Base-by-base conservation (phyloP, 1,140 invertebrate species). In the Drosophila lacteicornis region DNA sequence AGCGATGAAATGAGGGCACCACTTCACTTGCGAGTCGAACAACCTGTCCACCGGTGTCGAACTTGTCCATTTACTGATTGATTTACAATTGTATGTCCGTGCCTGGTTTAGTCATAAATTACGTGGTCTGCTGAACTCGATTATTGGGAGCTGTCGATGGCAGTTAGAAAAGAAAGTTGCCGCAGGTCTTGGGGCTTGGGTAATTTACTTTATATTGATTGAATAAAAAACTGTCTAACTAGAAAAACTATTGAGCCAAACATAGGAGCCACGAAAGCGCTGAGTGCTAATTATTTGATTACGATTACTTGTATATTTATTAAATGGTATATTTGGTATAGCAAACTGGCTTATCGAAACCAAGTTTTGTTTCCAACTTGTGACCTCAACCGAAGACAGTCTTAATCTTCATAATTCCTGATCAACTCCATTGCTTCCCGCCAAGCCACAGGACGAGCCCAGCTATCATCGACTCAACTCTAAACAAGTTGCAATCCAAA, bases 21-120 rank as follows among this genome's bases (percentile, higher is more conserved):
- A 45, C 60, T 51, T 58, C 33, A 43, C 27, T 56, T 33, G 76
- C 42, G 46, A 38, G 61, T 66, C 56, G 45, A 42, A 50, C 46
- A 69, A 55, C 43, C 46, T 56, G 70, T 69, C 50, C 30, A 27
- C 36, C 19, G 15, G 46, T 69, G 66, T 75, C 60, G 19, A 77
- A 42, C 47, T 68, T 75, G 62, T 68, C 74, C 43, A 79, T 70
- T 75, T 75, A 49, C 69, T 82, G 82, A 85, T 86, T 85, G 82
- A 85, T 85, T 85, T 86, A 85, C 79, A 86, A 79, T 86, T 86
- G 63, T 36, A 40, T 40, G 50, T 51, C 33, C 45, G 42, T 61
- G 46, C 25, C 49, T 12, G 47, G 49, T 45, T 63, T 25, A 51
- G 50, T 50, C 79, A 75, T 81, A 82, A 81, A 81, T 86, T 75